Evolutionary conservation across 2,113 vertebrate species (phyloP).

Genomic region (Strix uralensis): DNA sequence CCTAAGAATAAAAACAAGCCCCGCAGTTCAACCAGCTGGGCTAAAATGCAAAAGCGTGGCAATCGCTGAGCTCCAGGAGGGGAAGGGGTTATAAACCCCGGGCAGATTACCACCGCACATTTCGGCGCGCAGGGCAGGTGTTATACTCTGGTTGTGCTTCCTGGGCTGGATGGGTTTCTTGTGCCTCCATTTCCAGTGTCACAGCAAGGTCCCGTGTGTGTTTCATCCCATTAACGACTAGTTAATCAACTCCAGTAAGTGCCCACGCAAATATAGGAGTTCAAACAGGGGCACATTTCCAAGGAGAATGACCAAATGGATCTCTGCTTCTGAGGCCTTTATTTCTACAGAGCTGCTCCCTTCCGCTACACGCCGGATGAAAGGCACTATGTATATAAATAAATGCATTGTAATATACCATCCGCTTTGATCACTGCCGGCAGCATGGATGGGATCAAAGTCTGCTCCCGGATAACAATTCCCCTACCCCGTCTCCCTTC

Average conservation of each 20-base stretch:
- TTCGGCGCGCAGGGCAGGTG: accelerated
- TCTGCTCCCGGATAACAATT: background rate
- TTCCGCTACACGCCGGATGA: accelerated
- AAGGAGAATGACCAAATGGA: background rate
- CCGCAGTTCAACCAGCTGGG: background rate
- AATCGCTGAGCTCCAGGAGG: background rate
- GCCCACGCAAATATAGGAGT: background rate
- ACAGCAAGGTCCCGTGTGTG: accelerated
- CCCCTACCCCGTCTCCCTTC: accelerated
- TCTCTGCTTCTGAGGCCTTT: background rate
- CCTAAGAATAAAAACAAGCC: slow-evolving; percentile 41
- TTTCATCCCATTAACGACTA: background rate
- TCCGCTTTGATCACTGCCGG: background rate
- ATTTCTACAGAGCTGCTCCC: background rate
- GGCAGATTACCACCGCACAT: background rate
- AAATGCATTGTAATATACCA: background rate
- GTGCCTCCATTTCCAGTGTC: background rate
- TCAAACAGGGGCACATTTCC: background rate
- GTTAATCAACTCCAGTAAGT: background rate
- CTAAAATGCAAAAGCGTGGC: background rate
- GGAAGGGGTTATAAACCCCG: background rate
- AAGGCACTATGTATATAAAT: background rate
- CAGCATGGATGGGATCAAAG: accelerated
- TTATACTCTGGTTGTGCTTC: background rate
- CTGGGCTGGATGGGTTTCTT: background rate